Conservation (phyloP, 2,888 invertebrate species). For the Metopia argyrocephala region DNA sequence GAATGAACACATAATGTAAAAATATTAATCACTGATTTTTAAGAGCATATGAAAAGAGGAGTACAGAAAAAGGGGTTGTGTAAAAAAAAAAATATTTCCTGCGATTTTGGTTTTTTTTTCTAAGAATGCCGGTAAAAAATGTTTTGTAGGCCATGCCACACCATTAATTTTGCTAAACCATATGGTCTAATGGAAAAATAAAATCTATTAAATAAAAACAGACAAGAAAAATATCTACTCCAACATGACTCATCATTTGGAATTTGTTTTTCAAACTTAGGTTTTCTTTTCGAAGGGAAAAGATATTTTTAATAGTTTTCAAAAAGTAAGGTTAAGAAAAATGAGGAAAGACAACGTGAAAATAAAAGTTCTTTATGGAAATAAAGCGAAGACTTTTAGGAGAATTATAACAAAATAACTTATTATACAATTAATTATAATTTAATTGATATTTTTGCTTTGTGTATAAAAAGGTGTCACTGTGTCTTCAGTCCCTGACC, state of each 20-base stretch:
- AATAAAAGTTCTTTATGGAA: too few relatives aligned
- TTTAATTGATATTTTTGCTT: not conserved
- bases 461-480: not conserved
- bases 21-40: constrained; percentile 29
- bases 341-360: too few relatives aligned
- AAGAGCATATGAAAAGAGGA: too few relatives aligned
- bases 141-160: constrained; percentile 6
- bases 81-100: constrained; percentile 7
- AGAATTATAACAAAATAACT: too few relatives aligned
- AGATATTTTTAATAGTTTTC: not conserved
- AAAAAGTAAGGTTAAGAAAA: not conserved
- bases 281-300: not conserved
- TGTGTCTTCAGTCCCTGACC: too few relatives aligned
- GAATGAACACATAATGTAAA: too few relatives aligned
- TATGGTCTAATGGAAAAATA: not conserved
- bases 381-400: not conserved
- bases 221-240: constrained; percentile 1
- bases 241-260: constrained; percentile 38
- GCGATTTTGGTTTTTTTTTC: constrained; percentile 35
- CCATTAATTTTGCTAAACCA: not conserved
- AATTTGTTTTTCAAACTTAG: constrained; percentile 15
- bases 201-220: not conserved
- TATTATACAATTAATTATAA: too few relatives aligned
- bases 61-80: not conserved
- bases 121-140: constrained; percentile 54